A percentile compares a stretch with the other conserved stretches of the same genome.
phyloP scores from a whole-genome alignment of 2,113 vertebrate species.

The Arvicanthis niloticus region DNA sequence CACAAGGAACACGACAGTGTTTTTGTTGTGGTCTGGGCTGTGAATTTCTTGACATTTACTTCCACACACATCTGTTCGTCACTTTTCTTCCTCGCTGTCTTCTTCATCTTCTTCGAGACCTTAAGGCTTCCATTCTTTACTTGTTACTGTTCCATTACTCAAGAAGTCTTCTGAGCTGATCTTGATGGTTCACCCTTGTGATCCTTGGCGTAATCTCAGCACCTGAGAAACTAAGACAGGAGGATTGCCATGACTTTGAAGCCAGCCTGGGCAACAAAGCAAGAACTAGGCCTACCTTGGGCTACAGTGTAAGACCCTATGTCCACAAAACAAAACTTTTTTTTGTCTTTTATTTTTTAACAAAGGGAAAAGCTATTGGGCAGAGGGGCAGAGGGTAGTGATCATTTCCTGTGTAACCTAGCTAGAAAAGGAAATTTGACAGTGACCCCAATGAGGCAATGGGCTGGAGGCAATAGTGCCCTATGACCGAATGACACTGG shows the following conservation, averaged over 20 bases:
- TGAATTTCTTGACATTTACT: not conserved
- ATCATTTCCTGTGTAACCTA: not conserved
- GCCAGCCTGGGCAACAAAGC: not conserved
- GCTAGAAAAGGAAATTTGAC: conserved; percentile 11
- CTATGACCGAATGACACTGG: not conserved
- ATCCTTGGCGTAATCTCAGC: not conserved
- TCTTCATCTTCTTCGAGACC: too few species aligned
- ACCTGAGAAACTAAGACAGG: not conserved
- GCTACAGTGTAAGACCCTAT: not conserved
- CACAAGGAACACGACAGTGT: not conserved
- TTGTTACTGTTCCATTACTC: not conserved
- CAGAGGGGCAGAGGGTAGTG: too few species aligned
- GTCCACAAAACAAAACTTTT: not conserved
- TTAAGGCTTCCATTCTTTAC: not conserved
- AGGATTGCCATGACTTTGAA: not conserved
- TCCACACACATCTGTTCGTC: not conserved
- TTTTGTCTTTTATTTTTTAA: too few species aligned
- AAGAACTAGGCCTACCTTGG: not conserved
- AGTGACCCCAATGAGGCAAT: not conserved
- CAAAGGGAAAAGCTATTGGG: not conserved
- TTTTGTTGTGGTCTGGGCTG: not conserved
- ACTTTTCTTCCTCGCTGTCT: not conserved
- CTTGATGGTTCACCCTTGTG: not conserved
- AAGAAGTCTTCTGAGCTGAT: not conserved
- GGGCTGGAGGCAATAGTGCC: not conserved